Evolutionary conservation across 2,888 invertebrate species (phyloP).

Genomic region (Trichopoda pennipes): DNA sequence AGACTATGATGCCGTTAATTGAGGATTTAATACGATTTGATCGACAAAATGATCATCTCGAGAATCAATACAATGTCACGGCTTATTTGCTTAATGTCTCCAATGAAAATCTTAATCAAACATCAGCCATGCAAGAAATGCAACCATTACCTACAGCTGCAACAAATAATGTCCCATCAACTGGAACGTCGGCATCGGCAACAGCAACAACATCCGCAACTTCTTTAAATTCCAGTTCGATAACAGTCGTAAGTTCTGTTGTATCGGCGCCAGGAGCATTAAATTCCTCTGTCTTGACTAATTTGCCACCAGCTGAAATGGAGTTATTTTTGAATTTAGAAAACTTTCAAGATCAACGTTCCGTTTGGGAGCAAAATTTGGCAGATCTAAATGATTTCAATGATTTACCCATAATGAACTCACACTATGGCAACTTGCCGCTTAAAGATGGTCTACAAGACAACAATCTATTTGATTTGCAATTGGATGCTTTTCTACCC

Average conservation of each 20-base stretch:
- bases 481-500: constrained; percentile 74
- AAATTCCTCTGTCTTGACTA: constrained; percentile 53
- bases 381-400: constrained; percentile 84
- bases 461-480: constrained; percentile 73
- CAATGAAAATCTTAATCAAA: constrained; percentile 75
- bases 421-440: constrained; percentile 76
- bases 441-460: constrained; percentile 81
- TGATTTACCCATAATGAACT: constrained; percentile 73
- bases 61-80: constrained; percentile 81
- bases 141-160: constrained; percentile 69
- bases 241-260: constrained; percentile 52
- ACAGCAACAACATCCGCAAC: constrained; percentile 47
- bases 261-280: constrained; percentile 60
- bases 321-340: constrained; percentile 79
- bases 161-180: constrained; percentile 53
- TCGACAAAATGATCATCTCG: constrained; percentile 83
- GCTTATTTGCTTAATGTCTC: constrained; percentile 85
- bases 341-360: constrained; percentile 77
- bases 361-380: constrained; percentile 83
- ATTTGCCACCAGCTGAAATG: constrained; percentile 71
- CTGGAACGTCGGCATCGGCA: constrained; percentile 45
- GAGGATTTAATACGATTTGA: constrained; percentile 82
- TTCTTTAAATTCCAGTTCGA: constrained; percentile 62
- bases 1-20: constrained; percentile 81
- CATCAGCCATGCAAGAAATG: constrained; percentile 76